Evolutionary conservation across 2,113 vertebrate species (phyloP).

Genomic region (Hymenochirus boettgeri): DNA sequence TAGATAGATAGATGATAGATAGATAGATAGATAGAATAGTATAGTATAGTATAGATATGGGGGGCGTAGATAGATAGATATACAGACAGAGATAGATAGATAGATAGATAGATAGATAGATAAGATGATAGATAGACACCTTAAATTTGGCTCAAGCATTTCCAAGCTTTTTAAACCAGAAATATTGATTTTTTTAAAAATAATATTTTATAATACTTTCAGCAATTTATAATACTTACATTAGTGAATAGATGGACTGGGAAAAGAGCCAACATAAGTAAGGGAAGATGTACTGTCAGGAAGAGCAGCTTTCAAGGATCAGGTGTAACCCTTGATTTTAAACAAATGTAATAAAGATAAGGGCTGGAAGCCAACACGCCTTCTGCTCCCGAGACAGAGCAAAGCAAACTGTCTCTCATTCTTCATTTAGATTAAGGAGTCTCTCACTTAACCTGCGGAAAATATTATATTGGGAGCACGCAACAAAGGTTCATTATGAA

Average conservation of each 20-base stretch:
- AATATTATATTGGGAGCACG: too few species aligned
- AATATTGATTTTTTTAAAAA: conserved; percentile 71
- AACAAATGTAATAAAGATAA: conserved; percentile 44
- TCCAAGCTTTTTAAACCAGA: conserved; percentile 69
- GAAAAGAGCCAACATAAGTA: conserved; percentile 63
- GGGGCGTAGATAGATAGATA: too few species aligned
- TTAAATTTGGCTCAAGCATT: conserved; percentile 58
- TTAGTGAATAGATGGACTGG: conserved; percentile 67
- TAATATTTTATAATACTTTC: conserved; percentile 67
- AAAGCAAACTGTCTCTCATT: background rate
- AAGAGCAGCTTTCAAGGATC: conserved; percentile 55
- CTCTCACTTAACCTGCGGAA: too few species aligned
- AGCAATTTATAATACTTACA: conserved; percentile 73
- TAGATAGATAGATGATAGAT: too few species aligned
- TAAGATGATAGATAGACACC: conserved; percentile 47
- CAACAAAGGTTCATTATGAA: too few species aligned
- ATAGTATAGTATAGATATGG: too few species aligned
- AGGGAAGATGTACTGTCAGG: conserved; percentile 62
- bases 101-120: too few species aligned
- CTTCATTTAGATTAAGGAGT: too few species aligned
- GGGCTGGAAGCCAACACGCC: conserved; percentile 27
- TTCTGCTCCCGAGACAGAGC: conserved; percentile 25
- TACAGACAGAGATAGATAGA: too few species aligned
- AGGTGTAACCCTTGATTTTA: conserved; percentile 55
- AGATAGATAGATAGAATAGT: too few species aligned